Base-by-base conservation (phyloP, 2,797 vertebrate species). In the Macroramphosus scolopax region DNA sequence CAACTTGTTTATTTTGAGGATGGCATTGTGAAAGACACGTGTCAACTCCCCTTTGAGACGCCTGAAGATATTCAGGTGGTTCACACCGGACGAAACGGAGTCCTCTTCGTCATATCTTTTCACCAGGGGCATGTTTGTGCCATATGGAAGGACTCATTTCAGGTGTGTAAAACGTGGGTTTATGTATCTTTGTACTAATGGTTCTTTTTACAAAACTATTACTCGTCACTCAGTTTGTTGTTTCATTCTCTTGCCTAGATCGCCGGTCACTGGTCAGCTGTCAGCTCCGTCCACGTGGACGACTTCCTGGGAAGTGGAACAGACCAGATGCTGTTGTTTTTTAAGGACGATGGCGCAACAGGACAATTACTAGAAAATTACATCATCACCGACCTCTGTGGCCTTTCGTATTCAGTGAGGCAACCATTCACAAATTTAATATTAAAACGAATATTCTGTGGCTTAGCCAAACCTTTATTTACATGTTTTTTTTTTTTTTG, bases 271-370 rank as follows among this genome's bases (percentile, higher is more conserved):
- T 97, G 94, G 95, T 88, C 93, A 40, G 71, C 81, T 1, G 84
- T 95, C 54, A 74, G 49, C 36, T 87, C 84, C 7, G 48, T 92
- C 29, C 85, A 93, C n/a, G 83, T 96, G 50, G 93, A 96, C 62
- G 95, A 98, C 72, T 97, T 96, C 67, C 24, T 92, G 70, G 85
- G 92, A 61, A 88, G 57, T 76, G 97, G 97, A 66, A 92, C 85
- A 8, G 95, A 97, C 34, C 97, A 99, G 82, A 77, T 96, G 32
- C 73, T 99, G 26, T 38, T 97, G 30, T 17, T 95, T 76, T 93
- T 92, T 72, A 74, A 87, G 26, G 81, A 89, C 39, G 51, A 65
- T 5, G 33, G 40, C 20, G 64, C 48, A 17, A 44, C 54, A 33
- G 77, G 77, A 39, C 63, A 79, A 0, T 43, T 34, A 2, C 36